Evolutionary conservation across 1,140 invertebrate genomes (phyloP).

Genomic region (Drosophila burlai): DNA sequence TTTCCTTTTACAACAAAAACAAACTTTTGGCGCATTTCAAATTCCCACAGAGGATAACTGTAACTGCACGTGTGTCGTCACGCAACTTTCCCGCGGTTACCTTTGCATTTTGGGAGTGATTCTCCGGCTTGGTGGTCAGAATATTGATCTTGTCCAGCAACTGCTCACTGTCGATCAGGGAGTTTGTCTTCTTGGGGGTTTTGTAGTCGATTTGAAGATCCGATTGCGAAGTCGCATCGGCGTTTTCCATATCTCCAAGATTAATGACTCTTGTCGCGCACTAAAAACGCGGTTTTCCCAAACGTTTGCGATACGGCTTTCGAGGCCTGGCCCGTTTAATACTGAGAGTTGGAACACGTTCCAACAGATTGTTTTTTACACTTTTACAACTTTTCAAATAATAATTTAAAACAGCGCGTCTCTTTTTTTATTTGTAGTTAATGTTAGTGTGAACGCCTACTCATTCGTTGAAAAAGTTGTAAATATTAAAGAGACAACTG

Average conservation of each 20-base stretch:
- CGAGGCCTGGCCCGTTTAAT: not conserved
- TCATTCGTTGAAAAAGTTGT: not conserved
- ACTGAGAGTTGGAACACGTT: too few relatives aligned
- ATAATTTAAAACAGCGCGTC: slow-evolving; percentile 53
- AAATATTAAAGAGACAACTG: not conserved
- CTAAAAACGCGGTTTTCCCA: not conserved
- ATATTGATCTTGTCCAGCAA: slow-evolving; percentile 82
- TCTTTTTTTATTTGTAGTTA: slow-evolving; percentile 11
- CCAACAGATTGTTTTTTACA: slow-evolving; percentile 7
- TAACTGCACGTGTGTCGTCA: slow-evolving; percentile 22
- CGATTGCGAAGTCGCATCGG: slow-evolving; percentile 50
- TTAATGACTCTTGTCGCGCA: not conserved
- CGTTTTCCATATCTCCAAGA: slow-evolving; percentile 59
- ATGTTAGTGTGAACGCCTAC: not conserved
- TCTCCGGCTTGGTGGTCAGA: slow-evolving; percentile 79
- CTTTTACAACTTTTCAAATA: slow-evolving; percentile 17
- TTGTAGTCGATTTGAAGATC: slow-evolving; percentile 74
- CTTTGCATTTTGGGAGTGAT: slow-evolving; percentile 77
- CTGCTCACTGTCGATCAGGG: slow-evolving; percentile 67
- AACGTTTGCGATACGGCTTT: not conserved
- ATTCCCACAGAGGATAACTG: slow-evolving; percentile 11
- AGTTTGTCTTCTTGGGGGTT: slow-evolving; percentile 73
- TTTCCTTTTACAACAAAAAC: not conserved
- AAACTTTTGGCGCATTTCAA: slow-evolving; percentile 5
- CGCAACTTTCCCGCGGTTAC: slow-evolving; percentile 41